Percentiles rank a stretch among this genome's conserved stretches.
Conservation (phyloP, 2,113 vertebrate species). For the Terrapene triunguis region DNA sequence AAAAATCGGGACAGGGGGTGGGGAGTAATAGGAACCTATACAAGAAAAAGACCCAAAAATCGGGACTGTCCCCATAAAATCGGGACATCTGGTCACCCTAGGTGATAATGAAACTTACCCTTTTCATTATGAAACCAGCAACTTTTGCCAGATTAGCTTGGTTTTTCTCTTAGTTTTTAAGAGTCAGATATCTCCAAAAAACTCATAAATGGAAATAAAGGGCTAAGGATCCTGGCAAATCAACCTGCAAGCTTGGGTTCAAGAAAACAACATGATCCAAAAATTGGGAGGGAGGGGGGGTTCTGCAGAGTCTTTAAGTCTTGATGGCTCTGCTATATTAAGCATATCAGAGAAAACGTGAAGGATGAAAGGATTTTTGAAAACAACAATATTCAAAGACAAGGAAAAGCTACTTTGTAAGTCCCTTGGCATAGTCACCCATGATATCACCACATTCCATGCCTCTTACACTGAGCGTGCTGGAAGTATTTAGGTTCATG, state of each 20-base stretch:
- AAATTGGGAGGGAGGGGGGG: background rate
- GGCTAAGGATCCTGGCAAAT: background rate
- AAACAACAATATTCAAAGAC: conserved; percentile 13
- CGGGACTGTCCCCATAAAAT: too few relatives aligned
- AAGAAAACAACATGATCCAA: fast-evolving
- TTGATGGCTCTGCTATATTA: background rate
- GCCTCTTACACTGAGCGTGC: conserved; percentile 48
- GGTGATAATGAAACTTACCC: background rate
- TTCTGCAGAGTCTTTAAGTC: background rate
- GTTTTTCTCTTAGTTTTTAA: background rate
- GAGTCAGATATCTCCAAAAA: background rate
- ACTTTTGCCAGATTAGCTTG: background rate
- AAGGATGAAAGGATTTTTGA: conserved; percentile 31
- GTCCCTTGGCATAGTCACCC: conserved; percentile 53
- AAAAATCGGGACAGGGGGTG: too few relatives aligned
- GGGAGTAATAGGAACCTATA: too few relatives aligned
- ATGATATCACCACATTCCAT: conserved; percentile 73
- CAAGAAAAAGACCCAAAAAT: too few relatives aligned
- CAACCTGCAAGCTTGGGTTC: background rate
- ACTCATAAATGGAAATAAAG: background rate
- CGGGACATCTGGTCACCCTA: too few relatives aligned
- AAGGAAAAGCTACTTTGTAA: conserved; percentile 29
- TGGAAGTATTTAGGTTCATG: conserved; percentile 57
- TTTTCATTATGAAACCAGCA: background rate
- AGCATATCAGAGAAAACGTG: fast-evolving